These are phyloP conservation scores for Montipora efflorescens DNA, from an alignment of 64 coral and sea anemone genomes.

Conservation along the genomic window DNA sequence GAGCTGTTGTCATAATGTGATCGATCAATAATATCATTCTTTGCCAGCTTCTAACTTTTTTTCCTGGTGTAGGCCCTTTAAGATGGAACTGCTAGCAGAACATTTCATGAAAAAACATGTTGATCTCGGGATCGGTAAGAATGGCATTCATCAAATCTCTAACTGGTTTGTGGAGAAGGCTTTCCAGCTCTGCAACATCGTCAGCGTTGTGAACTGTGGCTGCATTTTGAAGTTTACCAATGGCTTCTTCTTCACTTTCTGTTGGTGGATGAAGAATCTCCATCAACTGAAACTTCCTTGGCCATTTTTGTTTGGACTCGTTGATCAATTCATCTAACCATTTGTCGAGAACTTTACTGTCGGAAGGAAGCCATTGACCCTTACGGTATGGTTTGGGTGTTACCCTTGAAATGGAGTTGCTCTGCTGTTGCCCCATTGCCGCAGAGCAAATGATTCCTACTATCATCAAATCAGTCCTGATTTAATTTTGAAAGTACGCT, in stretches of 20 bases:
- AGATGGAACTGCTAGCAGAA: slow-evolving; percentile 70
- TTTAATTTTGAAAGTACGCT: no score
- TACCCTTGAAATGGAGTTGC: no score
- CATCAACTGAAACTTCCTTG: slow-evolving; percentile 33
- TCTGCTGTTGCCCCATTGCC: no score
- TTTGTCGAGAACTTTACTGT: slow-evolving; percentile 57
- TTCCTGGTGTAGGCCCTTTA: slow-evolving; percentile 28
- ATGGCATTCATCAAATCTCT: slow-evolving; percentile 54
- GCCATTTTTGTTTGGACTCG: background rate
- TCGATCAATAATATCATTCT: slow-evolving; percentile 68
- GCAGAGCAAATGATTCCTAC: no score
- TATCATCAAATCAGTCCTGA: no score
- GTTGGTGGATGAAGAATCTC: slow-evolving; percentile 27
- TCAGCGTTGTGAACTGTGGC: background rate
- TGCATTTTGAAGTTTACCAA: background rate
- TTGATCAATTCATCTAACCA: slow-evolving; percentile 56
- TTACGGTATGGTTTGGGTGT: slow-evolving; percentile 2
- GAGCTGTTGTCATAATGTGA: slow-evolving; percentile 79
- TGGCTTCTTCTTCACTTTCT: slow-evolving; percentile 29
- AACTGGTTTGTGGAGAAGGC: slow-evolving; percentile 53
- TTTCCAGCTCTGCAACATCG: background rate
- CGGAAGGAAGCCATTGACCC: slow-evolving; percentile 63
- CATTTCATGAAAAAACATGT: slow-evolving; percentile 81
- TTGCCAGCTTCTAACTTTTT: slow-evolving; percentile 62
- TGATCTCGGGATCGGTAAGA: slow-evolving; percentile 71